phyloP scores from a whole-genome alignment of 2,797 vertebrate species.

The Falco naumanni region DNA sequence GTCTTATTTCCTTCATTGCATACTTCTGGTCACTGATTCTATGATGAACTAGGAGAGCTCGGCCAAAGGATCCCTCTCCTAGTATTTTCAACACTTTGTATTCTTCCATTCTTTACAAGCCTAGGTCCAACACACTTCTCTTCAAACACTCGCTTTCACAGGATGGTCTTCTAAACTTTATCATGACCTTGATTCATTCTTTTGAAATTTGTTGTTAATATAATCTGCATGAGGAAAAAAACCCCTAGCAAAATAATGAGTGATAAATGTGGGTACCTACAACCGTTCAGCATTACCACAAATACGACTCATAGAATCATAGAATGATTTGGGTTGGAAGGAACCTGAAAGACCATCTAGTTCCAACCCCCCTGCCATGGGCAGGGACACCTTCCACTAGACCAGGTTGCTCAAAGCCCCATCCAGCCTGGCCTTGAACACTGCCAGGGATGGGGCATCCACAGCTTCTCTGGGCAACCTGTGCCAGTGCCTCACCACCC shows the following conservation, averaged over 20 bases:
- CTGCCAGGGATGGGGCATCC: too few species aligned
- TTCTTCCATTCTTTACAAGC: conserved; percentile 81
- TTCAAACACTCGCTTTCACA: not conserved
- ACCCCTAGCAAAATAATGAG: accelerated
- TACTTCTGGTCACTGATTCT: conserved; percentile 74
- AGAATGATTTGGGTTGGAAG: too few species aligned
- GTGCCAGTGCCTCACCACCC: too few species aligned
- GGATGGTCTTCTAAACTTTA: not conserved
- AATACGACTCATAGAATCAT: not conserved
- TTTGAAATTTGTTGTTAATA: not conserved
- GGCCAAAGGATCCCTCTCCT: conserved; percentile 90
- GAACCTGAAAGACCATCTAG: too few species aligned
- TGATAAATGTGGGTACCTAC: not conserved
- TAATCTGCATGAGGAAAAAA: not conserved
- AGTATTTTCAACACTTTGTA: conserved; percentile 82
- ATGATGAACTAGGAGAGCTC: conserved; percentile 83
- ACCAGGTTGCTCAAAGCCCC: too few species aligned
- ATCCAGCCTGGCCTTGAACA: too few species aligned
- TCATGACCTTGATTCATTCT: not conserved
- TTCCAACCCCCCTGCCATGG: too few species aligned
- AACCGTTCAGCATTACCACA: not conserved
- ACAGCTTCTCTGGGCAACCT: too few species aligned
- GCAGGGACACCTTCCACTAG: too few species aligned
- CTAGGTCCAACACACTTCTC: not conserved
- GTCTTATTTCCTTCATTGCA: conserved; percentile 90